Evolutionary conservation across 1,140 invertebrate genomes (phyloP).

Genomic region (Solen grandis): DNA sequence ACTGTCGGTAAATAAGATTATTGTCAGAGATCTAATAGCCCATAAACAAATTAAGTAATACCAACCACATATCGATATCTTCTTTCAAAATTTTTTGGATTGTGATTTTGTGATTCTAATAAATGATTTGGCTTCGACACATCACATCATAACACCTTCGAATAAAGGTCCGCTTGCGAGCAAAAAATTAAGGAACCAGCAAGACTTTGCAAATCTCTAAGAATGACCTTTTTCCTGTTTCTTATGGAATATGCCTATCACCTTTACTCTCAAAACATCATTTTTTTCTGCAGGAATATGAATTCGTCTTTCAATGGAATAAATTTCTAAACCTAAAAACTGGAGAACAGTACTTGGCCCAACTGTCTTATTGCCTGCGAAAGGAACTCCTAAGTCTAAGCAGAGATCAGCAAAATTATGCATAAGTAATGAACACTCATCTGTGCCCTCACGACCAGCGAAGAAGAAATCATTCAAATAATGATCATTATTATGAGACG

Average conservation of each 20-base stretch:
- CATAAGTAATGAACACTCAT: neutral
- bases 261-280: neutral
- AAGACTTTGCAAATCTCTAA: conserved; percentile 9
- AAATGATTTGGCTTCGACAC: conserved; percentile 2
- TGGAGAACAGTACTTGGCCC: conserved; percentile 6
- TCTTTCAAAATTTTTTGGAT: too few species aligned
- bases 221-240: conserved; percentile 6
- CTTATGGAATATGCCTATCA: neutral
- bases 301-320: conserved; percentile 32
- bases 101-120: neutral
- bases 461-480: conserved; percentile 53
- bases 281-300: conserved; percentile 13
- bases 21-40: neutral
- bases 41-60: conserved; percentile 31
- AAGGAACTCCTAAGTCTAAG: conserved; percentile 18
- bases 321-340: conserved; percentile 41
- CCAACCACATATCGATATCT: conserved; percentile 11
- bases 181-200: conserved; percentile 17
- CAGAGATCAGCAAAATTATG: conserved; percentile 16
- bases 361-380: conserved; percentile 42
- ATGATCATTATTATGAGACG: neutral
- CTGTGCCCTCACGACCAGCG: neutral
- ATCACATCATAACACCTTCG: conserved; percentile 15
- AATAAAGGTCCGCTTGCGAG: conserved; percentile 14
- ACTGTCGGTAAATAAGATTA: conserved; percentile 33